A percentile compares a stretch with the other conserved stretches of the same genome.
phyloP scores from a whole-genome alignment of 2,113 vertebrate genomes.

The Chrysemys picta region DNA sequence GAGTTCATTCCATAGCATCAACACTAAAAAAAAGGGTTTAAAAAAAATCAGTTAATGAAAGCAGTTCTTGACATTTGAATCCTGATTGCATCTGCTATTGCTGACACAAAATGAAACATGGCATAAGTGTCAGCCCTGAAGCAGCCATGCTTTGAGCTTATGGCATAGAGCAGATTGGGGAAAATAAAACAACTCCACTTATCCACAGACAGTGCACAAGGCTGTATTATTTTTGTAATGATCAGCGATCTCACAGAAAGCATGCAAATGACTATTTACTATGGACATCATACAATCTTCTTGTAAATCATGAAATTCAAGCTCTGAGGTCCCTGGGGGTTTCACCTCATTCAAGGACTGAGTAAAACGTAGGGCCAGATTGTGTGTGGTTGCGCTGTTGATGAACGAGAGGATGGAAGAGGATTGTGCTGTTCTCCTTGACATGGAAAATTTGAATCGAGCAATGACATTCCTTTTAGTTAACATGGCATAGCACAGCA shows the following conservation, averaged over 20 bases:
- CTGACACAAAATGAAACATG: conserved; percentile 4
- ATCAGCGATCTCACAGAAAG: not conserved
- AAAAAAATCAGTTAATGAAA: conserved; percentile 27
- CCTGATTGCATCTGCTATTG: conserved; percentile 49
- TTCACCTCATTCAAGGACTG: conserved; percentile 62
- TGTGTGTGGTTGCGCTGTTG: conserved; percentile 50
- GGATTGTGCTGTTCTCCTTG: conserved; percentile 65
- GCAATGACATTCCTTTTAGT: conserved; percentile 52
- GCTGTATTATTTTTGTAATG: not conserved
- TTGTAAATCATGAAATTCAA: not conserved
- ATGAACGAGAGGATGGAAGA: conserved; percentile 51
- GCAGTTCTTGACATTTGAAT: not conserved
- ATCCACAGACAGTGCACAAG: conserved; percentile 14
- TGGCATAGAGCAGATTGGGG: not conserved
- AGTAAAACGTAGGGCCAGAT: conserved; percentile 61
- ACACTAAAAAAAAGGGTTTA: not conserved
- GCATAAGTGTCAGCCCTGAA: conserved; percentile 18
- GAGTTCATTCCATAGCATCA: conserved; percentile 14
- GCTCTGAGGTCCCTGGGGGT: conserved; percentile 52
- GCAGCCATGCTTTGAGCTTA: conserved; percentile 16
- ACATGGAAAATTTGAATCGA: conserved; percentile 64
- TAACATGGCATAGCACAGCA: conserved; percentile 23
- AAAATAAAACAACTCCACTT: not conserved
- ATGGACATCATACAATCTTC: not conserved
- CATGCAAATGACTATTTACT: not conserved